Percentiles rank a stretch among this genome's conserved stretches.
phyloP scores from a whole-genome alignment of 2,113 vertebrate genomes.

The Halcyon senegalensis region DNA sequence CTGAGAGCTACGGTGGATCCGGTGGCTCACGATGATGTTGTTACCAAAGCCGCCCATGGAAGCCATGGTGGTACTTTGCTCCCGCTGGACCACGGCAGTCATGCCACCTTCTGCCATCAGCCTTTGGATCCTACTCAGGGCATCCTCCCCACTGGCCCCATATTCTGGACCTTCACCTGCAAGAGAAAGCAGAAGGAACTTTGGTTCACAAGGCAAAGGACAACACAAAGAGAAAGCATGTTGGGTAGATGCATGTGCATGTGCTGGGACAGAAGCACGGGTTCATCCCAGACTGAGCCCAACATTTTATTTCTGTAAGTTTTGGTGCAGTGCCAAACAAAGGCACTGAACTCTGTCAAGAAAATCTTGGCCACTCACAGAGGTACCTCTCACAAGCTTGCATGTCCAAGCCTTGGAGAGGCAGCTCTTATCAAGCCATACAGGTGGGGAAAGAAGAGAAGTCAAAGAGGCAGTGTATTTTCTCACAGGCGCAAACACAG shows the following conservation, averaged over 20 bases:
- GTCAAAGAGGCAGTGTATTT: neutral
- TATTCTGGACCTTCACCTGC: conserved; percentile 84
- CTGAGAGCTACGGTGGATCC: conserved; percentile 97
- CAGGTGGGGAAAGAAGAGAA: neutral
- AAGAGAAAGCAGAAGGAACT: conserved; percentile 39
- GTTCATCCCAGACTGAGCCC: neutral
- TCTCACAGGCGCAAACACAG: neutral
- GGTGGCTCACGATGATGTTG: conserved; percentile 98
- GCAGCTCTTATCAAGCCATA: neutral
- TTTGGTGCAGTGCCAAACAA: neutral
- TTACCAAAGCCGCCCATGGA: conserved; percentile 99
- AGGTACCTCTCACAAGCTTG: neutral
- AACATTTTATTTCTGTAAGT: neutral
- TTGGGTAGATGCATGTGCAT: rapidly evolving
- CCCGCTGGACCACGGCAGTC: conserved; percentile 96
- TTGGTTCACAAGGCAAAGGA: neutral
- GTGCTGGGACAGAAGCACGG: neutral
- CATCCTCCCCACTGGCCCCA: conserved; percentile 83
- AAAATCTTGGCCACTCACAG: neutral
- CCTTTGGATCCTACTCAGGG: conserved; percentile 92
- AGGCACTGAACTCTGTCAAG: neutral
- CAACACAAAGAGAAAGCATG: neutral
- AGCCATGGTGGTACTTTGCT: conserved; percentile 98
- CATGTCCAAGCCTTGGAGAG: neutral
- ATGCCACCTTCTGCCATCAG: conserved; percentile 97